Conservation (phyloP, 2,797 vertebrate genomes). For the Anolis apletophallus region DNA sequence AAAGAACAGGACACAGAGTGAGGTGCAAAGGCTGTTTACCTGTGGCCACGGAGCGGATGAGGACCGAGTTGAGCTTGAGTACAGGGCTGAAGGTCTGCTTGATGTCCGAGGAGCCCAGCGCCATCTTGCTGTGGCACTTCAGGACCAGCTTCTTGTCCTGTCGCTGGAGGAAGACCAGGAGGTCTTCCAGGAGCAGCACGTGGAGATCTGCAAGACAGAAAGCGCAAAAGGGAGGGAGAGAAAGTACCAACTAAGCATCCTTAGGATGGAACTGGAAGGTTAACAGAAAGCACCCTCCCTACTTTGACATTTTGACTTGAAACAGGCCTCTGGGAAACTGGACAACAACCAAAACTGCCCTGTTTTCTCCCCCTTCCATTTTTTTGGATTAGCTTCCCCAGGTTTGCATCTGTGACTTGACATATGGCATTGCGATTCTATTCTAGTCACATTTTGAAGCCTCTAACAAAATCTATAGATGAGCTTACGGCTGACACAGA, state of each 20-base stretch:
- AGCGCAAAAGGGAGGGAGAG: accelerated
- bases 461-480: too few relatives aligned
- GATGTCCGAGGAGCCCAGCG: slow-evolving; percentile 70
- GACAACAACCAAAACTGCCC: too few relatives aligned
- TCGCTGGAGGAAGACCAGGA: slow-evolving; percentile 90
- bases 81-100: slow-evolving; percentile 82
- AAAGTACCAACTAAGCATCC: background rate
- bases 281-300: too few relatives aligned
- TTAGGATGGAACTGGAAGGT: too few relatives aligned
- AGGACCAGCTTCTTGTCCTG: slow-evolving; percentile 91
- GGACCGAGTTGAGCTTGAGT: slow-evolving; percentile 79
- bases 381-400: too few relatives aligned
- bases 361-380: too few relatives aligned
- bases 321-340: too few relatives aligned
- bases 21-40: slow-evolving; percentile 49
- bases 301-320: too few relatives aligned
- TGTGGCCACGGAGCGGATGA: slow-evolving; percentile 81
- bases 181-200: slow-evolving; percentile 90
- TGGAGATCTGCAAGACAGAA: slow-evolving; percentile 83
- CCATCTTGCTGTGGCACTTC: slow-evolving; percentile 86
- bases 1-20: background rate
- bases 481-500: too few relatives aligned
- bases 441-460: too few relatives aligned
- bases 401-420: too few relatives aligned
- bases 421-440: too few relatives aligned